Evolutionary conservation across 2,888 invertebrate genomes (phyloP), one percentile per base, ranked within the genome.

Genomic region (Sminthurides aquaticus): DNA sequence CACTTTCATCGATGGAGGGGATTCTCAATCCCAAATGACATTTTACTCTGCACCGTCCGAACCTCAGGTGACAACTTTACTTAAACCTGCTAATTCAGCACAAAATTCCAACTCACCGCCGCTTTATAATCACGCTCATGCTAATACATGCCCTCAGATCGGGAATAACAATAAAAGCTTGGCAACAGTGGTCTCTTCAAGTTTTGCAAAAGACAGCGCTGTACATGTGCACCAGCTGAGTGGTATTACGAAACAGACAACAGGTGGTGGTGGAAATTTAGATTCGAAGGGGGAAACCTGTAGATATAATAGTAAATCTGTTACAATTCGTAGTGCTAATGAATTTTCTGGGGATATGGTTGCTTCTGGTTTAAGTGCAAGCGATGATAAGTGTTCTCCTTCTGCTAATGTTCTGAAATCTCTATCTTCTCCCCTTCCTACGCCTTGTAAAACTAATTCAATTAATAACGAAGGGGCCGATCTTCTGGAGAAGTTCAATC

Each of bases 401-500:
- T n/a, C n/a, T n/a, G n/a, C n/a, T n/a, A n/a, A n/a, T n/a, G 34
- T 11, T 11, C 20, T 34, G n/a, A n/a, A n/a, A n/a, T n/a, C n/a
- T n/a, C n/a, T n/a, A n/a, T 49, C 60, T 49, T 54, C 61, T 28
- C 34, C 55, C 2, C 57, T 15, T 48, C 43, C 22, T 26, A 15
- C 20, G n/a, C 5, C 52, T 20, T 15, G 18, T 20, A 52, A 15
- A 52, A 15, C 52, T 20, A 20, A 15, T 18, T 52, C 52, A 15
- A 52, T 5, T 22, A 52, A 20, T 20, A 5, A 5, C 20, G 66
- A 62, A 62, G 71, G 66, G 11, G 68, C 66, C 1, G 73, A 74
- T 67, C 67, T 75, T 55, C 65, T 74, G 62, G 73, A 75, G 58
- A 72, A 75, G 54, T 75, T 75, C 67, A 73, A 68, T 63, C 67